These are phyloP conservation scores for Lasius fuliginosus DNA, from an alignment of 2,888 invertebrate species.

Conservation along the genomic window DNA sequence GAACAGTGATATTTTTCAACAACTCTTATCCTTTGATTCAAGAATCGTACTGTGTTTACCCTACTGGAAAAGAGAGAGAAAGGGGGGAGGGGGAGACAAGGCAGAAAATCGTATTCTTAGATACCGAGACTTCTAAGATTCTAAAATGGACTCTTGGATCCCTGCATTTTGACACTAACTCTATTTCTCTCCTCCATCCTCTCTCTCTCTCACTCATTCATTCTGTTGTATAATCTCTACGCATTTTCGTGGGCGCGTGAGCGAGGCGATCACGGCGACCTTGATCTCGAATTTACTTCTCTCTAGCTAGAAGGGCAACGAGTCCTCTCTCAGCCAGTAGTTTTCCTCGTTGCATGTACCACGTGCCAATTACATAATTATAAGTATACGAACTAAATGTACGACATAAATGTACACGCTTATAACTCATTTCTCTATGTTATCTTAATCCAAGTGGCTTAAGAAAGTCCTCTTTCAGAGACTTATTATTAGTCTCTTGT, in stretches of 20 bases:
- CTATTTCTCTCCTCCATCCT: neutral
- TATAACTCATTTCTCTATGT: neutral
- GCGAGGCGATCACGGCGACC: slow-evolving; percentile 62
- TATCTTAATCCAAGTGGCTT: neutral
- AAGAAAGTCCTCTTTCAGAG: neutral
- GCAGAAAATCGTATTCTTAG: slow-evolving; percentile 4
- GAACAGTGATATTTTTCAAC: neutral
- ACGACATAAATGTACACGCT: neutral
- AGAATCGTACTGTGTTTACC: neutral
- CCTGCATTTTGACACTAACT: neutral
- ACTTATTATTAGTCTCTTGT: neutral
- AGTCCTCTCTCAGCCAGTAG: slow-evolving; percentile 42
- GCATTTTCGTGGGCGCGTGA: slow-evolving; percentile 33
- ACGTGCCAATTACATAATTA: slow-evolving; percentile 9
- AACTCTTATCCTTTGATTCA: neutral
- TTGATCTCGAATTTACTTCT: slow-evolving; percentile 72
- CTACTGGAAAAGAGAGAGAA: neutral
- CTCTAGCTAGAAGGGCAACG: slow-evolving; percentile 41
- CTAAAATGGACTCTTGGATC: slow-evolving; percentile 4
- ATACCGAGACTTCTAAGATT: neutral
- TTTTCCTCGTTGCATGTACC: slow-evolving; percentile 54
- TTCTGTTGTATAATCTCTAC: slow-evolving; percentile 52
- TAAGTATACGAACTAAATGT: neutral
- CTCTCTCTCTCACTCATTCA: neutral
- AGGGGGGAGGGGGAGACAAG: neutral